A percentile compares a stretch with the other conserved stretches of the same genome.
Conservation (phyloP, 2,797 vertebrate species). For the Odontamblyopus rebecca region DNA sequence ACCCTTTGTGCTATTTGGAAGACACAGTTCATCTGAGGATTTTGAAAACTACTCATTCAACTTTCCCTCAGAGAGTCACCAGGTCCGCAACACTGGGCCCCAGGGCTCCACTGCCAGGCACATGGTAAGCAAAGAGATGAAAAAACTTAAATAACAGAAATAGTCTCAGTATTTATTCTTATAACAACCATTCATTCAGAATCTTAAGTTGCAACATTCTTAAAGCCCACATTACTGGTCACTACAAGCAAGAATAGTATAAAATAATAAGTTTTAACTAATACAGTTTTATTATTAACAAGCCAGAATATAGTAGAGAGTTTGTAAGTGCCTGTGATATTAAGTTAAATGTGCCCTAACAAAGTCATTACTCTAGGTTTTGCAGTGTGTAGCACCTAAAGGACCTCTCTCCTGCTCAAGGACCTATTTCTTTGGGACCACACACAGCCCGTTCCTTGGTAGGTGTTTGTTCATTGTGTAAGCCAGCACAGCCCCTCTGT, state of each 20-base stretch:
- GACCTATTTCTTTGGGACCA: conserved; percentile 94
- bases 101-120: conserved; percentile 85
- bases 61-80: conserved; percentile 94
- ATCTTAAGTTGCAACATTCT: background rate
- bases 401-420: conserved; percentile 91
- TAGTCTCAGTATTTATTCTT: background rate
- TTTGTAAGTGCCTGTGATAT: background rate
- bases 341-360: background rate
- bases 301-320: background rate
- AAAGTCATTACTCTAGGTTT: conserved; percentile 73
- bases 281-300: background rate
- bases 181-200: background rate
- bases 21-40: conserved; percentile 87
- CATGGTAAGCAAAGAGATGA: conserved; percentile 80
- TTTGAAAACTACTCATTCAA: conserved; percentile 89
- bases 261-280: background rate
- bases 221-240: background rate
- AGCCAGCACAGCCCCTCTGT: background rate
- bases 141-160: background rate
- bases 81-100: conserved; percentile 89
- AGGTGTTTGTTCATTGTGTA: conserved; percentile 19
- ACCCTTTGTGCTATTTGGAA: conserved; percentile 91
- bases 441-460: conserved; percentile 91
- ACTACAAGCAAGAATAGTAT: background rate
- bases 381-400: conserved; percentile 94